phyloP scores from a whole-genome alignment of 1,140 invertebrate species.

The Nymphalis io region DNA sequence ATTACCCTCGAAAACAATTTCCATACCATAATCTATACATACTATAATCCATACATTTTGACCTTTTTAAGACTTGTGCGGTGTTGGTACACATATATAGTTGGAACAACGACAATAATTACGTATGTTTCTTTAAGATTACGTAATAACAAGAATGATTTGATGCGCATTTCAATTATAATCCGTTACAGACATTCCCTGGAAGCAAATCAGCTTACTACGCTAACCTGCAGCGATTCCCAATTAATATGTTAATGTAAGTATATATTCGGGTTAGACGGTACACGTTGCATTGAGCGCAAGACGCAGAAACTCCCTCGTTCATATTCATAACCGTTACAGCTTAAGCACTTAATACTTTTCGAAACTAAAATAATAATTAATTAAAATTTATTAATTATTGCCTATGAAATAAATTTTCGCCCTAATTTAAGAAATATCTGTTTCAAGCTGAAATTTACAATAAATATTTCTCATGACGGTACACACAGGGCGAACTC shows the following conservation, averaged over 20 bases:
- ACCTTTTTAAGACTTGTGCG: too few species aligned
- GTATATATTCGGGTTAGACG: slow-evolving; percentile 55
- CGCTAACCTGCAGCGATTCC: slow-evolving; percentile 51
- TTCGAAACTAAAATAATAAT: background rate
- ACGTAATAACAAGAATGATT: background rate
- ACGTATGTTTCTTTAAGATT: background rate
- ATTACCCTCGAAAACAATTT: too few species aligned
- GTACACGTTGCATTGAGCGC: slow-evolving; percentile 45
- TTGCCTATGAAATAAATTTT: too few species aligned
- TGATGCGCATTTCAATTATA: slow-evolving; percentile 32
- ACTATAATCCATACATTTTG: too few species aligned
- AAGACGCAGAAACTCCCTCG: slow-evolving; percentile 37
- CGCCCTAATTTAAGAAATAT: background rate
- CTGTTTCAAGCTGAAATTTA: background rate
- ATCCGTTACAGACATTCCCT: slow-evolving; percentile 32
- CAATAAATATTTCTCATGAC: background rate
- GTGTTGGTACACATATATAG: too few species aligned
- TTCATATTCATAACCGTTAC: slow-evolving; percentile 33
- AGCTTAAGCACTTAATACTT: slow-evolving; percentile 4
- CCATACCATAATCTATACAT: too few species aligned
- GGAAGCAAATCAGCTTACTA: slow-evolving; percentile 64
- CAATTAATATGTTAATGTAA: slow-evolving; percentile 77
- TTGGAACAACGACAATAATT: too few species aligned
- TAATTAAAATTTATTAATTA: background rate
- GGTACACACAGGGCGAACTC: too few species aligned